Conservation (phyloP, 2,113 vertebrate genomes). For the Setophaga kirtlandii region DNA sequence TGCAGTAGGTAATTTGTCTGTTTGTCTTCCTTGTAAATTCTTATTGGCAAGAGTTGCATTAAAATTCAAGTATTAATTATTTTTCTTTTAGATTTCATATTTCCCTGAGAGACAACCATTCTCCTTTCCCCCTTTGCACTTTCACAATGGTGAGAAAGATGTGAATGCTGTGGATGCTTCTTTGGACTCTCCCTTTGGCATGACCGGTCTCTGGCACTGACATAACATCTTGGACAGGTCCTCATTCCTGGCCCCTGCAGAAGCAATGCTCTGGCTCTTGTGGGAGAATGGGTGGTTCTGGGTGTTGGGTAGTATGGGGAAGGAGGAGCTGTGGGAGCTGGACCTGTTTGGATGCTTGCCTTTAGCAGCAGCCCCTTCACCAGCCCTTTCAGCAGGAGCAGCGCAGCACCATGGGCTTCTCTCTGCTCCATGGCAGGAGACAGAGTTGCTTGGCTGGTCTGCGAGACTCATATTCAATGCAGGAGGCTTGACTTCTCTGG, state of each 20-base stretch:
- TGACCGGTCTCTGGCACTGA: not conserved
- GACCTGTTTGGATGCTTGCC: not conserved
- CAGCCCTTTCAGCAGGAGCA: not conserved
- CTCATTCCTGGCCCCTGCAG: not conserved
- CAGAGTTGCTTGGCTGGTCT: not conserved
- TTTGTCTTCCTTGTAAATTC: not conserved
- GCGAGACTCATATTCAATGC: not conserved
- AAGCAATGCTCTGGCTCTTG: not conserved
- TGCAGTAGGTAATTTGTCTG: not conserved
- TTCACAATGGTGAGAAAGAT: not conserved
- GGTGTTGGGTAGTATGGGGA: not conserved
- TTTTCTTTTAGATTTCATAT: not conserved
- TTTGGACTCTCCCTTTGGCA: not conserved
- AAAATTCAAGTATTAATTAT: not conserved
- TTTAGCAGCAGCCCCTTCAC: not conserved
- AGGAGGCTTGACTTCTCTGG: not conserved
- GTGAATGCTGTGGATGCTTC: not conserved
- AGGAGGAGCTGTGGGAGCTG: not conserved
- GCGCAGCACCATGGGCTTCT: not conserved
- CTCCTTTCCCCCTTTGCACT: not conserved
- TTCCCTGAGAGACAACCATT: not conserved
- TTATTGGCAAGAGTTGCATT: not conserved
- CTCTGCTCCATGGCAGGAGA: not conserved
- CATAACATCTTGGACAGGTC: not conserved
- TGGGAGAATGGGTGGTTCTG: not conserved